Base-by-base conservation (phyloP, 2,888 invertebrate species). In the Zootermopsis nevadensis region DNA sequence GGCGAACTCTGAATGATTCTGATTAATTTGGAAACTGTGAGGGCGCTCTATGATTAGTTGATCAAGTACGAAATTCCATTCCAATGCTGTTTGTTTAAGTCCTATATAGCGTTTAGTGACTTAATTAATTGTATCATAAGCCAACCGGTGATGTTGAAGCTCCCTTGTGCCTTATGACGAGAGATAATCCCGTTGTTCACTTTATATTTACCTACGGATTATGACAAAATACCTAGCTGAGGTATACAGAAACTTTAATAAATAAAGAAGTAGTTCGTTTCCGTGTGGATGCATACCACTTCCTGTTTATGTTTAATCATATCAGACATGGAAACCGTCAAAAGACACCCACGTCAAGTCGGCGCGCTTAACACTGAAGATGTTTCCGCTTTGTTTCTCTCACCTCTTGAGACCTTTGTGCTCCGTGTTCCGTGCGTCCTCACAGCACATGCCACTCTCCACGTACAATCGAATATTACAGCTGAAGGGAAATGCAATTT, bases 401-500 rank as follows among this genome's bases (percentile, higher is more conserved):
- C 33, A 33, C 69, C 69, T 69, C 69, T 69, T 69, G 69, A 33
- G 22, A 69, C 69, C 69, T 69, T 69, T 69, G 69, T 69, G 66
- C 24, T 66, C 27, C 66, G 8, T 66, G 69, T 69, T 33, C 69
- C 15, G 33, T 69, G 69, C 22, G 69, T 19, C 69, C 22, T 69
- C 15, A 69, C 69, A 6, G 2, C 33, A 33, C 33, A 69, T 33
- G 27, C 33, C 69, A 69, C 69, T 69, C 69, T 69, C 69, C 30
- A 33, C 33, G 31, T 31, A 69, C 69, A 69, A 69, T 69, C 69
- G 69, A 69, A 69, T 69, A 69, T 69, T 69, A 69, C 31, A 30
- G 69, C 69, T 69, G 22, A 33, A 69, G 69, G 69, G 24, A 69
- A 69, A 69, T 69, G 69, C 69, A 69, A 69, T 69, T 69, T 69